Percentiles rank a stretch among this genome's conserved stretches.
Evolutionary conservation across 1,140 invertebrate genomes (phyloP).

Genomic region (Paracyclopina nana): DNA sequence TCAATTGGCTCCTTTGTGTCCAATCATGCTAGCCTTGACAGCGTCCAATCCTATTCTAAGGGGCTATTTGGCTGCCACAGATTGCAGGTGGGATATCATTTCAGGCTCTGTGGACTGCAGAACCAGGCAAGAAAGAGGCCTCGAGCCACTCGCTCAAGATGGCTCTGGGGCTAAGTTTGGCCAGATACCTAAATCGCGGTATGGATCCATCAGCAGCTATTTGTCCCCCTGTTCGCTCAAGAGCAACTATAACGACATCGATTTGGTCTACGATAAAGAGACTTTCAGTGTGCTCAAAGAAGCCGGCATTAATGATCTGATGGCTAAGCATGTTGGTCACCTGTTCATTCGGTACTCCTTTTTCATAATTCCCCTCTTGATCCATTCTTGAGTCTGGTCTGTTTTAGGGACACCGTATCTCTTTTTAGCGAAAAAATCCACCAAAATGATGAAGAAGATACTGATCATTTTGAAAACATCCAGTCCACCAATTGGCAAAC

Average conservation of each 20-base stretch:
- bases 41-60: constrained; percentile 84
- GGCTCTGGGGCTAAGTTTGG: constrained; percentile 55
- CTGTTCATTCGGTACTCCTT: constrained; percentile 59
- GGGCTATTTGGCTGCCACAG: constrained; percentile 78
- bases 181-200: constrained; percentile 83
- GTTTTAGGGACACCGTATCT: constrained; percentile 57
- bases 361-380: background rate
- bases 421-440: constrained; percentile 88
- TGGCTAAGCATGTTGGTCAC: constrained; percentile 90
- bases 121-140: constrained; percentile 75
- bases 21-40: constrained; percentile 88
- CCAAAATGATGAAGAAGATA: constrained; percentile 80
- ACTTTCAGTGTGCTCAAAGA: constrained; percentile 59
- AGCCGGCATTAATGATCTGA: constrained; percentile 66
- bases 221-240: constrained; percentile 50
- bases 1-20: constrained; percentile 87
- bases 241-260: constrained; percentile 62
- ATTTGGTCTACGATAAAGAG: constrained; percentile 60
- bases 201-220: constrained; percentile 94
- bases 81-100: constrained; percentile 93
- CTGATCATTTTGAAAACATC: constrained; percentile 99
- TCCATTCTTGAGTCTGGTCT: background rate
- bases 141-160: constrained; percentile 35
- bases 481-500: constrained; percentile 99
- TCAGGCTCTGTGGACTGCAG: constrained; percentile 85